Conservation (phyloP, 1,140 invertebrate genomes). For the Heliothis subflexa region DNA sequence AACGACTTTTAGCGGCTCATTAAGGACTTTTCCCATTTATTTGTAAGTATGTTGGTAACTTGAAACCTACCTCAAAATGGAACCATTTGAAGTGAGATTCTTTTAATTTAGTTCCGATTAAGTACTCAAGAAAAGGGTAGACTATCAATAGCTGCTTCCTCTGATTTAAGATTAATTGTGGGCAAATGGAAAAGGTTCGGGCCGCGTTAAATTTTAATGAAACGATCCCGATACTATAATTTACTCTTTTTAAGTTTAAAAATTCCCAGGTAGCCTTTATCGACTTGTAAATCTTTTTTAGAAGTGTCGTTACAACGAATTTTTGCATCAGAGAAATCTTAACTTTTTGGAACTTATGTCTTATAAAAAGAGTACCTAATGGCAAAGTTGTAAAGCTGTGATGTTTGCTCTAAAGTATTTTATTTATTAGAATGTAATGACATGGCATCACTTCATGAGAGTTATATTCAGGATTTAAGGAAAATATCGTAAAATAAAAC, state of each 20-base stretch:
- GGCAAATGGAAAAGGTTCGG: slow-evolving; percentile 36
- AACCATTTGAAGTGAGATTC: slow-evolving; percentile 42
- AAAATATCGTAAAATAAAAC: slow-evolving; percentile 39
- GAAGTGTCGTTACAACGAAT: slow-evolving; percentile 17
- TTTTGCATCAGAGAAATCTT: slow-evolving; percentile 10
- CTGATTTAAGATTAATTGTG: slow-evolving; percentile 37
- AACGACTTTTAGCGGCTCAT: slow-evolving; percentile 75
- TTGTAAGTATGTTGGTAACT: slow-evolving; percentile 42
- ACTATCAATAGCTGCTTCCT: slow-evolving; percentile 28
- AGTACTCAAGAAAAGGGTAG: slow-evolving; percentile 40
- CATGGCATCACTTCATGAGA: background rate
- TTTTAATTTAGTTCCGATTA: slow-evolving; percentile 52
- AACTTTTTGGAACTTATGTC: background rate
- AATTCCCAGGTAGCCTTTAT: slow-evolving; percentile 24
- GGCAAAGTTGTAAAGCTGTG: background rate
- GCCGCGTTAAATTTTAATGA: slow-evolving; percentile 12
- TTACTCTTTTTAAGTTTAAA: slow-evolving; percentile 26
- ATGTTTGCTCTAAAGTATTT: background rate
- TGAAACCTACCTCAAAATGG: slow-evolving; percentile 51
- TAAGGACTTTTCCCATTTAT: slow-evolving; percentile 73
- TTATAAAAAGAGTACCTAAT: background rate
- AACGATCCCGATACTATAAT: slow-evolving; percentile 43
- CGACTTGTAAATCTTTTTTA: slow-evolving; percentile 34
- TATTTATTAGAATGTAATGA: background rate
- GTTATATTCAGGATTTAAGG: background rate